Conservation (phyloP, 2,888 invertebrate species). For the Agrochola macilenta region DNA sequence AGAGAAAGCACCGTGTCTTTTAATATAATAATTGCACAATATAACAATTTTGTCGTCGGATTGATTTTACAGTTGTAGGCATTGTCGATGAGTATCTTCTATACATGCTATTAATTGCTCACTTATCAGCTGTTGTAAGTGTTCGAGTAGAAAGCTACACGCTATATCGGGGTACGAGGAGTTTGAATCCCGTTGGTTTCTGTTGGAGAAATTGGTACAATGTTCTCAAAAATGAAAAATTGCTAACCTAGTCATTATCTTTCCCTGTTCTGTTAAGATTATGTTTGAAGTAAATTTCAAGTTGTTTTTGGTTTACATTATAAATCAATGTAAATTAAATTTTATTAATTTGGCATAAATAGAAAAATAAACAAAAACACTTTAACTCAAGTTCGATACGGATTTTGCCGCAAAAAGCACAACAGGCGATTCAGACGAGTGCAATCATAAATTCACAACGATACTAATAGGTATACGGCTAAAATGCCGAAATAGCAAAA, state of each 20-base stretch:
- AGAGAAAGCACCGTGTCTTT: slow-evolving; percentile 17
- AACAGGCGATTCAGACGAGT: not conserved
- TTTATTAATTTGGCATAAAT: not conserved
- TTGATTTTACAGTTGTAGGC: slow-evolving; percentile 19
- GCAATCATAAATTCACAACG: not conserved
- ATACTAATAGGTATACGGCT: slow-evolving; percentile 1
- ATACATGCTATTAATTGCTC: slow-evolving; percentile 46
- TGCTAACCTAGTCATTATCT: slow-evolving; percentile 1
- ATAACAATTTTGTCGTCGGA: slow-evolving; percentile 2
- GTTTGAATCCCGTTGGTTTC: slow-evolving; percentile 9
- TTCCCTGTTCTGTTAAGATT: not conserved
- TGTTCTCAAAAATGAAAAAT: not conserved
- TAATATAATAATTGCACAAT: slow-evolving; percentile 32
- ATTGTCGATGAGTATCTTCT: slow-evolving; percentile 18
- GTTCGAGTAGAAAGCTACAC: slow-evolving; percentile 42
- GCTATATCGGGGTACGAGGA: not conserved
- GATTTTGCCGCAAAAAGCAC: not conserved
- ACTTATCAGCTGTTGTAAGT: slow-evolving; percentile 25
- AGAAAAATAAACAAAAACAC: not conserved
- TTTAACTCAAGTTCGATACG: not conserved
- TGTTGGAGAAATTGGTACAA: not conserved
- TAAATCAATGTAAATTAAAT: not conserved
- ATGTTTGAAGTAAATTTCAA: not conserved
- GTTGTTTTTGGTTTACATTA: not conserved
- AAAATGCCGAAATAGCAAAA: slow-evolving; percentile 33